Evolutionary conservation across 2,888 invertebrate species (phyloP).

Genomic region (Gortyna flavago): DNA sequence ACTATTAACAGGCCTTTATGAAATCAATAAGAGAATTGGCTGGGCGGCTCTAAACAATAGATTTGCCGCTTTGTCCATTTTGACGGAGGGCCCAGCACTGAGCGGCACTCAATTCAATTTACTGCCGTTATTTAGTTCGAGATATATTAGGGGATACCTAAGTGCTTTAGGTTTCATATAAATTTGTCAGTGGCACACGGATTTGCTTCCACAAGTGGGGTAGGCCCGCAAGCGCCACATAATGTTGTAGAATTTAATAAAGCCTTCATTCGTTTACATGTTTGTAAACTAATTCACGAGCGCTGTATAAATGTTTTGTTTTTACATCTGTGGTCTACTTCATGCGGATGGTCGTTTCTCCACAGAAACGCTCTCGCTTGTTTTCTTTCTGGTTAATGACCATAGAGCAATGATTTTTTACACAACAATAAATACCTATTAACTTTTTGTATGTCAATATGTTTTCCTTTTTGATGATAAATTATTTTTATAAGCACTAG

Average conservation of each 20-base stretch:
- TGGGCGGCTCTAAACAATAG: conserved; percentile 54
- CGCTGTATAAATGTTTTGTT: too few species aligned
- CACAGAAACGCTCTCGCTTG: too few species aligned
- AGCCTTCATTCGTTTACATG: too few species aligned
- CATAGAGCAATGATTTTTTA: too few species aligned
- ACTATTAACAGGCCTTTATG: conserved; percentile 46
- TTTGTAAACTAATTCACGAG: too few species aligned
- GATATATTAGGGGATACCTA: conserved; percentile 29
- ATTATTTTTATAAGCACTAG: too few species aligned
- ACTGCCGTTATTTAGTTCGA: conserved; percentile 37
- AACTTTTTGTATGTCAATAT: too few species aligned
- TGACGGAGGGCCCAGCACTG: conserved; percentile 22
- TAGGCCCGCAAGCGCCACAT: not conserved
- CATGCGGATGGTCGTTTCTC: too few species aligned
- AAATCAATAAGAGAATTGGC: conserved; percentile 61
- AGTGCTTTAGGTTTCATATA: conserved; percentile 31
- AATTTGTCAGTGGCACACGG: not conserved
- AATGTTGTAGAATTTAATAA: not conserved
- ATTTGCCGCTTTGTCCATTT: conserved; percentile 57
- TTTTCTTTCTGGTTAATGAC: too few species aligned
- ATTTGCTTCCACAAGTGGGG: not conserved
- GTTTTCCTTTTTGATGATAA: too few species aligned
- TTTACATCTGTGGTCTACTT: too few species aligned
- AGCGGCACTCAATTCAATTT: conserved; percentile 51
- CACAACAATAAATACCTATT: too few species aligned